Percentiles rank a stretch among this genome's conserved stretches.
Conservation (phyloP, 2,888 invertebrate genomes). For the Acanthosepion lycidas region DNA sequence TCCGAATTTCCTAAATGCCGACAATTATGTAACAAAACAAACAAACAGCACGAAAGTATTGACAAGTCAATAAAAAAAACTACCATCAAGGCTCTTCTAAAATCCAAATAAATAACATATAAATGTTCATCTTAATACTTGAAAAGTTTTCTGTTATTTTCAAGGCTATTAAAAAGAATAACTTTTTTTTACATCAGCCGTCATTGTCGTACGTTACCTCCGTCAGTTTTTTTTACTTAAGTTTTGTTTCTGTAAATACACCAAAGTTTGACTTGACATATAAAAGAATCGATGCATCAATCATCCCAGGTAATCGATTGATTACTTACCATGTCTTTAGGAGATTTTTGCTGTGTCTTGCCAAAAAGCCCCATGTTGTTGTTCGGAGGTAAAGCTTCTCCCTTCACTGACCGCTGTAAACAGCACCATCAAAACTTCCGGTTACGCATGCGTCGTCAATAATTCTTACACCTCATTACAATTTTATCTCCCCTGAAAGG, state of each 20-base stretch:
- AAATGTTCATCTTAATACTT: not conserved
- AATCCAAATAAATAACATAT: not conserved
- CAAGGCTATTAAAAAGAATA: not conserved
- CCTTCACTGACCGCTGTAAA: slow-evolving; percentile 35
- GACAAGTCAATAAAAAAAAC: not conserved
- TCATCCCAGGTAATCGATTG: slow-evolving; percentile 15
- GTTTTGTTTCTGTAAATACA: not conserved
- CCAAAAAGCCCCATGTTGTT: slow-evolving; percentile 46
- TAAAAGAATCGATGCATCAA: not conserved
- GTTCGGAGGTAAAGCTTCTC: not conserved
- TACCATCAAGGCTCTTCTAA: not conserved
- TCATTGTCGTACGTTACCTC: not conserved
- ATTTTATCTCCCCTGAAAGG: not conserved
- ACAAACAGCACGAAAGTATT: not conserved
- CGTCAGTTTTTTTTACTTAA: not conserved
- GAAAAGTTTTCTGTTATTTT: not conserved
- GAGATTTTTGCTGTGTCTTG: slow-evolving; percentile 40
- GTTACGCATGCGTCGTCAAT: slow-evolving; percentile 36
- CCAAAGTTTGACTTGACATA: not conserved
- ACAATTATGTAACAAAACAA: not conserved
- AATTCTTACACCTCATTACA: not conserved
- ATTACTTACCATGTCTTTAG: slow-evolving; percentile 44
- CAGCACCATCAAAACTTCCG: slow-evolving; percentile 45
- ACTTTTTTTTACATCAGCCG: not conserved
- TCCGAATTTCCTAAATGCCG: not conserved